Percentiles rank a stretch among this genome's conserved stretches.
phyloP scores from a whole-genome alignment of 1,140 invertebrate genomes.

The Drosophila leontia region DNA sequence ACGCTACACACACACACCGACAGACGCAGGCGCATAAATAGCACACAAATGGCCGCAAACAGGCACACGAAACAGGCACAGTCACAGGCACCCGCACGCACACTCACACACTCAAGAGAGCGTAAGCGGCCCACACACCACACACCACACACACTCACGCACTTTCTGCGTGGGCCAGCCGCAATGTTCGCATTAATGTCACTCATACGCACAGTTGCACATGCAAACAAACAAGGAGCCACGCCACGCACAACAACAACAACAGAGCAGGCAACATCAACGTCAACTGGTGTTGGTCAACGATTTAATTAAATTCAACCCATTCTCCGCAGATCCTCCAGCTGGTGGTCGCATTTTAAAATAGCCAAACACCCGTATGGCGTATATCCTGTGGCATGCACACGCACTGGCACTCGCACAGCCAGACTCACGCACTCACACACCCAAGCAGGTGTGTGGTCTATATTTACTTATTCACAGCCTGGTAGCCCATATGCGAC shows the following conservation, averaged over 20 bases:
- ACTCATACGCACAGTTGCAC: slow-evolving; percentile 82
- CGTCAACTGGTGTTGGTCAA: slow-evolving; percentile 65
- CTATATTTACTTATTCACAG: slow-evolving; percentile 79
- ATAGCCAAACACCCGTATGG: slow-evolving; percentile 49
- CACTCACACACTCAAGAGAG: slow-evolving; percentile 14
- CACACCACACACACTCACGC: slow-evolving; percentile 20
- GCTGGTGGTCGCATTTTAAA: slow-evolving; percentile 62
- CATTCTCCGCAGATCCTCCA: slow-evolving; percentile 38
- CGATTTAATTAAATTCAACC: slow-evolving; percentile 80
- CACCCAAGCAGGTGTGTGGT: slow-evolving; percentile 44
- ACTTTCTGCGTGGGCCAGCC: slow-evolving; percentile 50
- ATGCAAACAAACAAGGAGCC: slow-evolving; percentile 59
- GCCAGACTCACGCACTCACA: background rate
- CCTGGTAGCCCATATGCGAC: slow-evolving; percentile 63
- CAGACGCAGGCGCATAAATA: slow-evolving; percentile 81
- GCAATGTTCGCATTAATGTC: slow-evolving; percentile 79
- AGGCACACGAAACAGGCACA: slow-evolving; percentile 28
- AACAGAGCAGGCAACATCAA: slow-evolving; percentile 25
- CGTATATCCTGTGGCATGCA: slow-evolving; percentile 16
- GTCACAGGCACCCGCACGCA: slow-evolving; percentile 2
- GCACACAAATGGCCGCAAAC: slow-evolving; percentile 59
- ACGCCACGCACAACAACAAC: slow-evolving; percentile 6
- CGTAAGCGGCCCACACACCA: slow-evolving; percentile 10
- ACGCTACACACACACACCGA: slow-evolving; percentile 46
- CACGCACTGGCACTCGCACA: slow-evolving; percentile 2